Conservation (phyloP, 2,888 invertebrate genomes). For the Sinelater perroti region DNA sequence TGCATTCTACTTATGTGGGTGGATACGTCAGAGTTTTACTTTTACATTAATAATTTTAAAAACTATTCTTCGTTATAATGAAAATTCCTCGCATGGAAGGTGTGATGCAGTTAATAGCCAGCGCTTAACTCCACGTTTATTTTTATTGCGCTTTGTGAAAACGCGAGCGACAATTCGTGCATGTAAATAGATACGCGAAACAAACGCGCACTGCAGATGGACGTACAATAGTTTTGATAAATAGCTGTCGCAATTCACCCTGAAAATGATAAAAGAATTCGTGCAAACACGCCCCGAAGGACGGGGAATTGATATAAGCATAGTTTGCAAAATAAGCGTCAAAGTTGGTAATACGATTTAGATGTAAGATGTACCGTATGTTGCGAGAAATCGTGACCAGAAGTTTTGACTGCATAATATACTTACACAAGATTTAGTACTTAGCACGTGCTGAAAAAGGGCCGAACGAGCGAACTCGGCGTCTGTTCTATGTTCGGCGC, state of each 20-base stretch:
- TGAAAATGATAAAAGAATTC: constrained; percentile 24
- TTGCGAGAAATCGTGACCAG: constrained; percentile 58
- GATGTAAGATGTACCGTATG: constrained; percentile 60
- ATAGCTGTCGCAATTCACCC: constrained; percentile 20
- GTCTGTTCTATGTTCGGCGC: constrained; percentile 29
- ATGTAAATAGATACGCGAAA: background rate
- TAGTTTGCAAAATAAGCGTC: constrained; percentile 49
- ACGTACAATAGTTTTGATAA: constrained; percentile 16
- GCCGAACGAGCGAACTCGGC: constrained; percentile 32
- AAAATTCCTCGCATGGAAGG: too few relatives aligned
- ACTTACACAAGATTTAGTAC: constrained; percentile 56
- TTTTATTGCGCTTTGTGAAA: too few relatives aligned
- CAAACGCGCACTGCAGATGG: constrained; percentile 2
- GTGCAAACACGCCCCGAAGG: constrained; percentile 31
- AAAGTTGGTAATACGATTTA: constrained; percentile 59
- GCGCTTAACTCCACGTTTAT: too few relatives aligned
- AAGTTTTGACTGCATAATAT: constrained; percentile 60
- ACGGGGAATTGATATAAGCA: constrained; percentile 45
- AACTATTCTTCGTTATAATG: too few relatives aligned
- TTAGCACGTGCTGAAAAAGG: constrained; percentile 34
- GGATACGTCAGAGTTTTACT: too few relatives aligned
- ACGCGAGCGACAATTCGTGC: too few relatives aligned
- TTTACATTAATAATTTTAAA: too few relatives aligned
- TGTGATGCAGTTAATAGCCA: too few relatives aligned
- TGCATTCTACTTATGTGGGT: too few relatives aligned